Evolutionary conservation across 2,113 vertebrate species (phyloP).

Genomic region (Pseudopodoces humilis): DNA sequence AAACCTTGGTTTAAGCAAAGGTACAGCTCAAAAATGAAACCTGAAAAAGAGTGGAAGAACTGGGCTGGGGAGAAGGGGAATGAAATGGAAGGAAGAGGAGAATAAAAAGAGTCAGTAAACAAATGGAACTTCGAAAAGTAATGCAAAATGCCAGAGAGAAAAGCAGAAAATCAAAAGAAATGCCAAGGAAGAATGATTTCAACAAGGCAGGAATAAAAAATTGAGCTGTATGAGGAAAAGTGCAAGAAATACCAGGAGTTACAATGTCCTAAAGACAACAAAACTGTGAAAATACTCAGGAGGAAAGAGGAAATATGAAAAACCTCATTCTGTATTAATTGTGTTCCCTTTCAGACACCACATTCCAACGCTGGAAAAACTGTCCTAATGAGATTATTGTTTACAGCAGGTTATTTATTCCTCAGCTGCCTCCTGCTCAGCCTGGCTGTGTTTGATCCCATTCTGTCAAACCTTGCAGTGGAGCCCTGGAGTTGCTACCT

Average conservation of each 20-base stretch:
- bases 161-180: not conserved
- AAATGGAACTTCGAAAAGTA: not conserved
- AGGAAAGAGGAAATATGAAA: not conserved
- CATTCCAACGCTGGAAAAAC: not conserved
- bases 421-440: not conserved
- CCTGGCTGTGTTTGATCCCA: conserved; percentile 10
- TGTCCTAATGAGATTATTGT: not conserved
- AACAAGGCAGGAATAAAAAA: not conserved
- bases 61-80: not conserved
- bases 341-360: not conserved
- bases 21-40: not conserved
- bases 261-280: not conserved
- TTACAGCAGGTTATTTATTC: conserved; percentile 28
- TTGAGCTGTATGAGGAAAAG: not conserved
- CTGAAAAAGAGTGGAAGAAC: not conserved
- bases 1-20: rapidly evolving
- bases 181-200: not conserved
- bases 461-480: not conserved
- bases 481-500: conserved; percentile 11
- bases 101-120: not conserved
- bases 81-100: not conserved
- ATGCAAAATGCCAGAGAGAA: not conserved
- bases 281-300: not conserved
- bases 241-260: not conserved
- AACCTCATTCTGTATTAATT: not conserved